Evolutionary conservation across 2,797 vertebrate species (phyloP), one percentile per base, ranked within the genome.

Genomic region (Orientallactaga sibirica): DNA sequence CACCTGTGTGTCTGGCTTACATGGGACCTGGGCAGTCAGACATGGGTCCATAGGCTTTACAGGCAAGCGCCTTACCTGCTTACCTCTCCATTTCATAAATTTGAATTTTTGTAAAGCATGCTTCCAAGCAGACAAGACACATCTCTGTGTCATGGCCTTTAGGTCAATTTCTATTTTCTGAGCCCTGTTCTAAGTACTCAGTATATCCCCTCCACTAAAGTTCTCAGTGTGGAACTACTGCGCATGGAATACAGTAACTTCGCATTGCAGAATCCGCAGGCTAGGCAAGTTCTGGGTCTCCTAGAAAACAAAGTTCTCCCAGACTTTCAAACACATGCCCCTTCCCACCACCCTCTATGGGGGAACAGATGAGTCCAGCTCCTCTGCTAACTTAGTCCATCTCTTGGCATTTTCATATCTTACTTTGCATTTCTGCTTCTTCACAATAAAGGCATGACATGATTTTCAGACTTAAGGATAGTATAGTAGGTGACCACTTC

Each of bases 381-480:
- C 41, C 24, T 15, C 3, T 7, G 61, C 66, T 70, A 52, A 62
- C n/a, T 18, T 22, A 74, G 24, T 83, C 61, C 37, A 20, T 66
- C 66, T 77, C 76, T 79, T 84, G 33, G 22, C 48, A 88, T 79
- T 61, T 89, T 79, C 84, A 25, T 12, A 10, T 77, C 18, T 92
- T 11, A 55, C 41, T n/a, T 90, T 43, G 15, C 33, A 58, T 79
- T 78, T 83, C 71, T 73, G 9, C 37, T 86, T 86, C 7, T 27
- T 91, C 29, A 80, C 8, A 43, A 27, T 58, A 41, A 82, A 92
- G 3, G 15, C 7, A 15, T 29, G 58, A 61, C 2, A 41, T 22
- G 61, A 37, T 78, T 88, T 93, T 58, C 67, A 68, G n/a, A 58
- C 78, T 71, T 61, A 92, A 79, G 71, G 52, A 29, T 7, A 76